Evolutionary conservation across 2,888 invertebrate species (phyloP).

Genomic region (Perizoma flavofasciatum): DNA sequence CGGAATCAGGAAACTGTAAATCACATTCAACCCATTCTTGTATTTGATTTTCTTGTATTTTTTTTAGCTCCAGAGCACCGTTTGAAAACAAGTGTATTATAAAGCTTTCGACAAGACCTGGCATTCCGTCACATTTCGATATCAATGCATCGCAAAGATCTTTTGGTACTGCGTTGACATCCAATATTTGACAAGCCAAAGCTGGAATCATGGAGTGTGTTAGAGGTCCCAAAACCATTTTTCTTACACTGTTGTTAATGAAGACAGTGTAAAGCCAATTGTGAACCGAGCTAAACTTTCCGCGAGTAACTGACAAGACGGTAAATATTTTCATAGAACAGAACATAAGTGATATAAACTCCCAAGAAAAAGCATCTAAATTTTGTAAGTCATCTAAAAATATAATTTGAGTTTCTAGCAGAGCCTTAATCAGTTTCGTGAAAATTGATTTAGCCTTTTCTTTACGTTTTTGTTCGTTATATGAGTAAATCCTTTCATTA

Average conservation of each 20-base stretch:
- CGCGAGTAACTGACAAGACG: slow-evolving; percentile 63
- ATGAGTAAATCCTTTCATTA: slow-evolving; percentile 63
- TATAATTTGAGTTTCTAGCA: slow-evolving; percentile 61
- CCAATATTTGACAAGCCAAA: slow-evolving; percentile 85
- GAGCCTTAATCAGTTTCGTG: slow-evolving; percentile 58
- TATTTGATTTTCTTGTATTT: slow-evolving; percentile 55
- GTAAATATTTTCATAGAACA: slow-evolving; percentile 61
- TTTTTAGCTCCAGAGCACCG: slow-evolving; percentile 67
- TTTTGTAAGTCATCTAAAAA: slow-evolving; percentile 79
- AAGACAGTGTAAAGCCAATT: slow-evolving; percentile 73
- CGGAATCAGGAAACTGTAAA: slow-evolving; percentile 66
- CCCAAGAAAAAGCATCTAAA: slow-evolving; percentile 74
- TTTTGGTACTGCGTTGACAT: slow-evolving; percentile 81
- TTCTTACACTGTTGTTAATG: slow-evolving; percentile 64
- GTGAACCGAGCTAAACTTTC: slow-evolving; percentile 66
- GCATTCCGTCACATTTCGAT: slow-evolving; percentile 75
- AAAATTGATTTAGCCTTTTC: slow-evolving; percentile 70
- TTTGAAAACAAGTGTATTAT: slow-evolving; percentile 78
- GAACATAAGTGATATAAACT: slow-evolving; percentile 67
- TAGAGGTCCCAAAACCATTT: slow-evolving; percentile 72
- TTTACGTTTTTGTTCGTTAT: slow-evolving; percentile 62
- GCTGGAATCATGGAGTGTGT: slow-evolving; percentile 66
- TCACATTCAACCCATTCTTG: slow-evolving; percentile 51
- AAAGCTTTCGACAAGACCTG: slow-evolving; percentile 81
- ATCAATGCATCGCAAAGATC: slow-evolving; percentile 76